Base-by-base conservation (phyloP, 2,797 vertebrate species). In the Gambelia wislizenii region DNA sequence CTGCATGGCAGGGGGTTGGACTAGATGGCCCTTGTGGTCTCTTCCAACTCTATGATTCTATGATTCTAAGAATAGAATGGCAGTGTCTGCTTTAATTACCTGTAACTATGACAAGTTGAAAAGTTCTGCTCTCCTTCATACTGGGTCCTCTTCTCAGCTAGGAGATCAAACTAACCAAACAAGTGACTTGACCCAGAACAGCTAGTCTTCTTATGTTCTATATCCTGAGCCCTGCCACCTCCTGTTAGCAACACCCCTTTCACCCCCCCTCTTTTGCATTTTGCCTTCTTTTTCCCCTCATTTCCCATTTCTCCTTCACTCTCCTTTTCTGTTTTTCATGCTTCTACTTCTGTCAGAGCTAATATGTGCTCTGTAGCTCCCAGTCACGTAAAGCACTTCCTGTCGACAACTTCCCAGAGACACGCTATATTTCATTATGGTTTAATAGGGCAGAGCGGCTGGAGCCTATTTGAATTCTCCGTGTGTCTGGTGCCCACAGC, bases 391-490 rank as follows among this genome's bases (percentile, higher is more conserved):
- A 85, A 85, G 10, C 0, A 0, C 22, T 88, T 87, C 89, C 64
- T 59, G 47, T 44, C 0, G 0, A 84, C 44, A 56, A 25, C 39
- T 84, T 0, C 13, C 2, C 22, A 18, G 75, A 92, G 87, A 92
- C 90, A 82, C 33, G 49, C 5, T 70, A 16, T 69, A 64, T 81
- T 0, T 0, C n/a, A 89, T 88, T 79, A 85, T 83, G 86, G 67
- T 49, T 81, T 69, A 74, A 85, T 77, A 78, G 33, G 59, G n/a
- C 56, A 90, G 85, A 91, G 69, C 33, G 85, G 64, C 85, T 64
- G 56, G 80, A 67, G 88, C 56, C 70, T 59, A 16, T 1, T 2
- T 27, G n/a, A 70, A 75, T 59, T 88, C 30, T 36, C 18, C 1
- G 1, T 16, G 6, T 7, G 36, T 64, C 79, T 59, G 69, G 80